A percentile compares a stretch with the other conserved stretches of the same genome.
phyloP scores from a whole-genome alignment of 2,888 invertebrate species.

The Pegoplata infirma region DNA sequence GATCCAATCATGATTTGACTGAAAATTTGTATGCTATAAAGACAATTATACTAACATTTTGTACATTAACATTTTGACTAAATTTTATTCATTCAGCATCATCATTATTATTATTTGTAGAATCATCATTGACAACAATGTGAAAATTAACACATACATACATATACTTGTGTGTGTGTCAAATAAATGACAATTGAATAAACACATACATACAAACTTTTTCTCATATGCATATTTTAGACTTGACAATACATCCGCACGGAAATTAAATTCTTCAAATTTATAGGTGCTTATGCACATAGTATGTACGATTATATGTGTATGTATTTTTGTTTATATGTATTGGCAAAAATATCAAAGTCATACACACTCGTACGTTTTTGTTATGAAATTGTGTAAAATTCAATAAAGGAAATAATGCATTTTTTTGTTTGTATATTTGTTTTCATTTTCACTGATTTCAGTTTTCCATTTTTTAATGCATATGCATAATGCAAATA shows the following conservation, averaged over 20 bases:
- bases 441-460: neutral
- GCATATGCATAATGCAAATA: too few species aligned
- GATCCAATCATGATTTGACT: too few species aligned
- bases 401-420: constrained; percentile 40
- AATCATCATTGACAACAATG: constrained; percentile 11
- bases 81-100: too few species aligned
- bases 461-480: too few species aligned
- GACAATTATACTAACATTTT: too few species aligned
- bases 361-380: too few species aligned
- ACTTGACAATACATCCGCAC: constrained; percentile 48
- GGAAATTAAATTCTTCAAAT: constrained; percentile 63
- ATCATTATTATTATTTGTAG: too few species aligned
- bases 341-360: too few species aligned
- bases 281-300: constrained; percentile 17
- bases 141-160: neutral
- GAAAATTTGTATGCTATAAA: too few species aligned
- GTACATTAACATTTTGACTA: neutral
- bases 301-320: neutral
- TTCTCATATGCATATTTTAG: constrained; percentile 20
- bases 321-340: neutral
- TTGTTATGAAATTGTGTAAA: neutral
- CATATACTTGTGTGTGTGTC: too few species aligned
- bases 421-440: neutral
- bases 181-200: neutral
- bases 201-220: neutral